Percentiles rank a stretch among this genome's conserved stretches.
Conservation (phyloP, 92 coral and sea anemone genomes). For the Desmophyllum pertusum region DNA sequence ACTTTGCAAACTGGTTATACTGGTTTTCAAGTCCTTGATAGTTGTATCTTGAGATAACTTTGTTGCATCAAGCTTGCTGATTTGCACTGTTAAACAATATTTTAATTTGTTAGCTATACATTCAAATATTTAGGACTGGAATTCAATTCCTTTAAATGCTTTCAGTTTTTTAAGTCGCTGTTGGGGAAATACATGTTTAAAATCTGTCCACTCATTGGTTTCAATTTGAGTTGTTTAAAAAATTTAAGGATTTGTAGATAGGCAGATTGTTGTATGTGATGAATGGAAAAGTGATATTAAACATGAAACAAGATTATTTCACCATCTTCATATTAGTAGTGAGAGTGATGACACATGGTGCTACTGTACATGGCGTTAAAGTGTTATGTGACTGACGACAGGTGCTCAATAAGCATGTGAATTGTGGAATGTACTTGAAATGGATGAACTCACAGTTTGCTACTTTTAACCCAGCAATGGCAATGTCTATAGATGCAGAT, state of each 20-base stretch:
- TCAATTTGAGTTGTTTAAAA: not conserved
- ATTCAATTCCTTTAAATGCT: too few species aligned
- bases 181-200: too few species aligned
- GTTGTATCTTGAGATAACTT: constrained; percentile 79
- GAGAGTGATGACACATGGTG: too few species aligned
- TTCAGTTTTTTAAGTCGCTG: too few species aligned
- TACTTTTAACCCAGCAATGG: constrained; percentile 40
- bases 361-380: not conserved
- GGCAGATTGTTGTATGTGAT: not conserved
- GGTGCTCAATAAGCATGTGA: not conserved
- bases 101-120: not conserved
- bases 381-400: not conserved
- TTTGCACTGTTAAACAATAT: constrained; percentile 48
- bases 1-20: constrained; percentile 58
- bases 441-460: constrained; percentile 49
- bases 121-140: too few species aligned
- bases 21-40: constrained; percentile 60
- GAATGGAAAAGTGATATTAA: not conserved
- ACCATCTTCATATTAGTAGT: too few species aligned
- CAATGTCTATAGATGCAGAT: constrained; percentile 43
- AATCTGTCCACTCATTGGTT: not conserved
- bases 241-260: not conserved
- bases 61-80: constrained; percentile 84
- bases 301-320: too few species aligned
- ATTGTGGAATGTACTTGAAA: constrained; percentile 22